Base-by-base conservation (phyloP, 2,113 vertebrate species). In the Myiopsitta monachus region DNA sequence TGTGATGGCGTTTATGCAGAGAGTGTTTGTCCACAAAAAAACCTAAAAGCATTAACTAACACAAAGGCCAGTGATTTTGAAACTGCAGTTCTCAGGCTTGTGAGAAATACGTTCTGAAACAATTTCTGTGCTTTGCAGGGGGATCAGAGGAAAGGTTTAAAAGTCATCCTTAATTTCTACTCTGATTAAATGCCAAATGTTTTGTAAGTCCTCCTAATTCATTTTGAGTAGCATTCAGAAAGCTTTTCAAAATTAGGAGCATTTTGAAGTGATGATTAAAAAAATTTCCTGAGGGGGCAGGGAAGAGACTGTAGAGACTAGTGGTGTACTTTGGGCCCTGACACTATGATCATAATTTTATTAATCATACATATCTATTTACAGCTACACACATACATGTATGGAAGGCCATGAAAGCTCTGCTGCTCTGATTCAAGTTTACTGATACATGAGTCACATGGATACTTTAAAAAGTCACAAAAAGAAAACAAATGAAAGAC, bases 31-130 rank as follows among this genome's bases (percentile, higher is more conserved):
- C 92, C 75, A 94, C 54, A 86, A 92, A 43, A 4, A 94, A 94
- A 77, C 57, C 57, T 83, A 23, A 81, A 90, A 92, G 30, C 13
- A 89, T 89, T 94, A 94, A 72, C 80, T 92, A 94, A 92, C n/a
- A 78, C 67, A 90, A 88, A 88, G 80, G 22, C 26, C 80, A 84
- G 11, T 10, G 22, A 78, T 78, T 87, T 88, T 55, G 39, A 72
- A 88, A 64, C 33, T 38, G 18, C 36, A 83, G 23, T 64, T n/a
- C 41, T 93, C 36, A 81, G 43, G 28, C 9, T 67, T 75, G 3
- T 52, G 36, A 77, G 47, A 90, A 92, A 88, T 70, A 54, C 15
- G 2, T 36, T 86, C 51, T 75, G 27, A 83, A 83, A 51, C 7
- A 55, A 80, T 26, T 81, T 83, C 14, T 75, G 3, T 51, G 10